phyloP scores from a whole-genome alignment of 1,140 invertebrate genomes.

The Hypothenemus hampei region DNA sequence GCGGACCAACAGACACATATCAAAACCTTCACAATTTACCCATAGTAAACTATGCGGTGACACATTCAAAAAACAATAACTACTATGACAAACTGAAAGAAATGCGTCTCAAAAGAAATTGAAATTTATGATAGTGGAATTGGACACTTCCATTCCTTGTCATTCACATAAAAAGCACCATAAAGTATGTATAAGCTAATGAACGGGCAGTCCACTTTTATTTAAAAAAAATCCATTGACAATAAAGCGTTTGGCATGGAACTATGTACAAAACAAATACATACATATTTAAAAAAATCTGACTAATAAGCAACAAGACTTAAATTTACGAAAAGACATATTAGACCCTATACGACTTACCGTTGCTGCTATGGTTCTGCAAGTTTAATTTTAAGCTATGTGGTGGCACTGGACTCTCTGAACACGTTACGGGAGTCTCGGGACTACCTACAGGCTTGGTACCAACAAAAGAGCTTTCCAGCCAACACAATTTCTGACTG shows the following conservation, averaged over 20 bases:
- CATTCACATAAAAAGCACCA: too few relatives aligned
- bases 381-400: slow-evolving; percentile 51
- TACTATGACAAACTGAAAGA: too few relatives aligned
- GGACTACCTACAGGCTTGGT: slow-evolving; percentile 77
- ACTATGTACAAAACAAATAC: too few relatives aligned
- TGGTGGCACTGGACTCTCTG: slow-evolving; percentile 39
- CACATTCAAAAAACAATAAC: slow-evolving; percentile 18
- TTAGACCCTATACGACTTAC: slow-evolving; percentile 56
- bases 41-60: slow-evolving; percentile 40
- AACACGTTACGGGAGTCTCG: slow-evolving; percentile 67
- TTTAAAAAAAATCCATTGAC: too few relatives aligned
- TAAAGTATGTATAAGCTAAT: too few relatives aligned
- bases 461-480: slow-evolving; percentile 87
- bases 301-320: not conserved
- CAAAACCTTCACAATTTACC: slow-evolving; percentile 45
- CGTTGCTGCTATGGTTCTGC: slow-evolving; percentile 50
- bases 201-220: too few relatives aligned
- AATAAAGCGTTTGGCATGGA: too few relatives aligned
- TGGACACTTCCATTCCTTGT: too few relatives aligned
- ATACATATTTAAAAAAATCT: too few relatives aligned
- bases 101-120: not conserved
- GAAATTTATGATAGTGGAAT: too few relatives aligned
- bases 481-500: slow-evolving; percentile 68
- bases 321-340: not conserved
- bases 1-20: slow-evolving; percentile 25